phyloP scores from a whole-genome alignment of 2,113 vertebrate species.

The Garra rufa region DNA sequence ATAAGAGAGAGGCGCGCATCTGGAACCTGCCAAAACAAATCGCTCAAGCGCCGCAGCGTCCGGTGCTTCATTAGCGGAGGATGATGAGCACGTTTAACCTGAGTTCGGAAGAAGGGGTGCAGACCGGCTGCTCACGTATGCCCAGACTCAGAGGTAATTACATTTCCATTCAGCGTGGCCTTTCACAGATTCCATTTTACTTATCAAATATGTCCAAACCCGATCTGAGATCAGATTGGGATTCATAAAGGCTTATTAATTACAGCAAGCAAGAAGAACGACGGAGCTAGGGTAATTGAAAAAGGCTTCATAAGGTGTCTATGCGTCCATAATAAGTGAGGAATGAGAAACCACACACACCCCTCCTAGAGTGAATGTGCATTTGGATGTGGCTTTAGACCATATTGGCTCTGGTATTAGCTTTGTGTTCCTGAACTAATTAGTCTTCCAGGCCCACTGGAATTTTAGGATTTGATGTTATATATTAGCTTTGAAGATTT shows the following conservation, averaged over 20 bases:
- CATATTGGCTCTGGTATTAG: neutral
- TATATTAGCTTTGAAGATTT: neutral
- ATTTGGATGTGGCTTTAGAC: neutral
- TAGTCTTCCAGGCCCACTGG: neutral
- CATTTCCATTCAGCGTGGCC: constrained; percentile 70
- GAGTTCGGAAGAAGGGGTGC: constrained; percentile 42
- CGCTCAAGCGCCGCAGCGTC: constrained; percentile 64
- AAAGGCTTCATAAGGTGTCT: constrained; percentile 33
- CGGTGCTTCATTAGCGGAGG: constrained; percentile 66
- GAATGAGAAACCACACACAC: constrained; percentile 5
- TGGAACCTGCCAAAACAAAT: constrained; percentile 70
- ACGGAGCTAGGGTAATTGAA: constrained; percentile 49
- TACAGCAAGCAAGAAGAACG: constrained; percentile 67
- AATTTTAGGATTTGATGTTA: neutral
- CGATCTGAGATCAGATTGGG: constrained; percentile 71
- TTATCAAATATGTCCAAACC: constrained; percentile 76
- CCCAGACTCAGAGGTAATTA: constrained; percentile 70
- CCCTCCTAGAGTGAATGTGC: neutral
- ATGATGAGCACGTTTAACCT: constrained; percentile 67
- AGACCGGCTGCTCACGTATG: constrained; percentile 49
- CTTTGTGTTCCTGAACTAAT: constrained; percentile 6
- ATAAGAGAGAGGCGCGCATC: constrained; percentile 64
- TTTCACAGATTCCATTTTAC: constrained; percentile 70
- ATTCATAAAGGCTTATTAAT: constrained; percentile 77
- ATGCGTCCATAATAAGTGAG: constrained; percentile 47